A percentile compares a stretch with the other conserved stretches of the same genome.
These are phyloP conservation scores for Neelides sp. DNA, from an alignment of 1,140 invertebrate genomes.

Conservation along the genomic window DNA sequence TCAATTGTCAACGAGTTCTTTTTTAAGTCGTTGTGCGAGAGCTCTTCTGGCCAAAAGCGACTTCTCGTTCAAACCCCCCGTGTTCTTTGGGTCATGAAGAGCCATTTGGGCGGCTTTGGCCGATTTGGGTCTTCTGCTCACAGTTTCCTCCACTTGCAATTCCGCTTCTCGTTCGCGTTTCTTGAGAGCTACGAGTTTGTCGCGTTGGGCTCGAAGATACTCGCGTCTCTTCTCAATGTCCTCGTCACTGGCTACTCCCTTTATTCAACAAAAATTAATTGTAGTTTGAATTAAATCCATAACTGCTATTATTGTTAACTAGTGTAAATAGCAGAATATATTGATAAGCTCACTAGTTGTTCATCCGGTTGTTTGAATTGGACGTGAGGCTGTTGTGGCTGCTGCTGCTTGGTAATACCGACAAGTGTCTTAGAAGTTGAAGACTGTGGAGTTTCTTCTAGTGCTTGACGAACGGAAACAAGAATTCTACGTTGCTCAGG, in stretches of 20 bases:
- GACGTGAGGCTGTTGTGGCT: too few relatives aligned
- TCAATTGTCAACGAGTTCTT: conserved; percentile 52
- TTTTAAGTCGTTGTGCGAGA: conserved; percentile 64
- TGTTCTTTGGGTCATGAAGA: conserved; percentile 36
- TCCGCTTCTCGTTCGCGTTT: conserved; percentile 67
- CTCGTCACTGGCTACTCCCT: conserved; percentile 35
- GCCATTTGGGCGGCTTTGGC: conserved; percentile 53
- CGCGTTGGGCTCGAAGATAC: conserved; percentile 71
- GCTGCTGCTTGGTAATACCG: too few relatives aligned
- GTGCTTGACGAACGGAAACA: conserved; percentile 19
- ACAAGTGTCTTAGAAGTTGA: too few relatives aligned
- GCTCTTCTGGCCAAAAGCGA: conserved; percentile 62
- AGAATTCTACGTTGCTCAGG: conserved; percentile 24
- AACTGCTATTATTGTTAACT: neutral
- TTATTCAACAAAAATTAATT: conserved; percentile 3
- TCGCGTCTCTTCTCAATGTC: conserved; percentile 68
- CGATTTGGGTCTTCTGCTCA: conserved; percentile 49
- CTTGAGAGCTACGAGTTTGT: conserved; percentile 77
- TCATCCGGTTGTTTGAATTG: too few relatives aligned
- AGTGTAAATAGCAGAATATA: neutral
- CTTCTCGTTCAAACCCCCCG: conserved; percentile 39
- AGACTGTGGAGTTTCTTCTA: conserved; percentile 5
- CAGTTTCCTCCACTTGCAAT: conserved; percentile 41
- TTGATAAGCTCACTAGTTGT: neutral
- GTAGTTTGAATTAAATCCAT: neutral